These are phyloP conservation scores for Oscheius sp. DNA, from an alignment of 2,888 invertebrate species.

Conservation along the genomic window DNA sequence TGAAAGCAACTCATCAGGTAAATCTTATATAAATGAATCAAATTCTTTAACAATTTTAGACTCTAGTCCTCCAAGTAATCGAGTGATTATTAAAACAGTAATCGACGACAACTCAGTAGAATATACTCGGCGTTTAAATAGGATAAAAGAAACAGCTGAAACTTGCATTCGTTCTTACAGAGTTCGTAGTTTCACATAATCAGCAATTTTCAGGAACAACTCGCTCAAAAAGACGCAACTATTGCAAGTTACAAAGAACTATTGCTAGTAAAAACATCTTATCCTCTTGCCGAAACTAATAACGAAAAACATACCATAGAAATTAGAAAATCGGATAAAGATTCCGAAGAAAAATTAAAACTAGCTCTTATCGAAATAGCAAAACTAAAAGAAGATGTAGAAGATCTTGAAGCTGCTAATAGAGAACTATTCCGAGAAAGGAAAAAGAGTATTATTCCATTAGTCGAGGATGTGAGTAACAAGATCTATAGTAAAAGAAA, in stretches of 20 bases:
- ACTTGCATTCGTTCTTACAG: conserved; percentile 59
- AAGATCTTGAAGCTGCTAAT: conserved; percentile 35
- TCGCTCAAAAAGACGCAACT: conserved; percentile 57
- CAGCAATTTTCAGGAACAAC: conserved; percentile 58
- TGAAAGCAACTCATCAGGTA: conserved; percentile 6
- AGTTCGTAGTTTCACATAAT: conserved; percentile 28
- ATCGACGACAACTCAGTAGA: conserved; percentile 60
- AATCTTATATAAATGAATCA: neutral
- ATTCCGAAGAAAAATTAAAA: conserved; percentile 6
- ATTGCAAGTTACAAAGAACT: conserved; percentile 57
- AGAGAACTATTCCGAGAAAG: conserved; percentile 17
- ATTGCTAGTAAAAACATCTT: conserved; percentile 34
- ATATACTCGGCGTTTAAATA: conserved; percentile 52
- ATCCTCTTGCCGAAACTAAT: conserved; percentile 7
- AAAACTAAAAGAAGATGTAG: conserved; percentile 33
- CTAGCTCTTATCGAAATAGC: conserved; percentile 18
- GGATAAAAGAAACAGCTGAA: conserved; percentile 55
- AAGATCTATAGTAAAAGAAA: neutral
- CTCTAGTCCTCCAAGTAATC: neutral
- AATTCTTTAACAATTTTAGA: neutral
- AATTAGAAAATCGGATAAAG: neutral
- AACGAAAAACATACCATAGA: neutral
- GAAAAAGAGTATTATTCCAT: conserved; percentile 13
- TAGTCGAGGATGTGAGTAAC: neutral
- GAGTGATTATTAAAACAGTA: conserved; percentile 44